phyloP scores from a whole-genome alignment of 2,113 vertebrate species.

The Platanista minor region DNA sequence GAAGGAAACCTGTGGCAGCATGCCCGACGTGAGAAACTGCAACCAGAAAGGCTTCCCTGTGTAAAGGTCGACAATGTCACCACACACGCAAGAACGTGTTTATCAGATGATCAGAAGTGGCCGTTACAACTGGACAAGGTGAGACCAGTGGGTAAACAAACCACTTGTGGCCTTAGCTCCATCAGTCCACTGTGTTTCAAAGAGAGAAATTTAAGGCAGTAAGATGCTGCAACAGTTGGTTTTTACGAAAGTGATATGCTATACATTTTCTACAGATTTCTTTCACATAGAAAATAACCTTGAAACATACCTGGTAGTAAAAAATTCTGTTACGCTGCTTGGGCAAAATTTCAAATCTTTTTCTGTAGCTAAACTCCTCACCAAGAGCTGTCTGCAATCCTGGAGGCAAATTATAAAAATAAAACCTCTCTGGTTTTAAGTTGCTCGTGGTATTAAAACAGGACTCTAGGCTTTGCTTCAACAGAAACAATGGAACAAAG shows the following conservation, averaged over 20 bases:
- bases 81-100: background rate
- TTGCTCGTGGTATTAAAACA: conserved; percentile 9
- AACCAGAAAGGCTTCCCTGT: background rate
- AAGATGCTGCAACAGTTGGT: background rate
- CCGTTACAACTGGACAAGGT: background rate
- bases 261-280: background rate
- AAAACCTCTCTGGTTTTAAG: conserved; percentile 35
- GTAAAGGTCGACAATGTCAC: background rate
- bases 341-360: conserved; percentile 1
- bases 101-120: background rate
- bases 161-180: background rate
- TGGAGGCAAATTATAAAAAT: conserved; percentile 37
- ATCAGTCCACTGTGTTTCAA: rapidly evolving
- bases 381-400: conserved; percentile 17
- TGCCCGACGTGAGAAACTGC: background rate
- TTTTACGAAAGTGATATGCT: background rate
- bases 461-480: conserved; percentile 25
- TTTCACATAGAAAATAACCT: background rate
- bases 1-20: background rate
- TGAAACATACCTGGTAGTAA: background rate
- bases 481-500: conserved; percentile 58
- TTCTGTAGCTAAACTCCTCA: background rate
- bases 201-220: background rate
- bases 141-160: background rate
- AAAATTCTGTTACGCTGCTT: background rate